These are phyloP conservation scores for Thamnophis sirtalis DNA, from an alignment of 2,113 vertebrate genomes.

Conservation along the genomic window DNA sequence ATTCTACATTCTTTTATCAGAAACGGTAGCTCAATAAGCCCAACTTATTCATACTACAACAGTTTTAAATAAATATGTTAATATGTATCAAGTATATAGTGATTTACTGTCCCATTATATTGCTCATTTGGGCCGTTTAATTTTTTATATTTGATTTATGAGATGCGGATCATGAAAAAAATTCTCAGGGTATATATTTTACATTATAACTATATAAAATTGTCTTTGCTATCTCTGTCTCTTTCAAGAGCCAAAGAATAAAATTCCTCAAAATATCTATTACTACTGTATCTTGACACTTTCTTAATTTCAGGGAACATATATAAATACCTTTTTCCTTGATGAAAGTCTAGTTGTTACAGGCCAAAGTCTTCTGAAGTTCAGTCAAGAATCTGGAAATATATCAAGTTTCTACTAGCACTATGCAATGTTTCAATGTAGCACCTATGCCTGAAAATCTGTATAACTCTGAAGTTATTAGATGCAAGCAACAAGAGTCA, in stretches of 20 bases:
- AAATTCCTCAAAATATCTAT: not conserved
- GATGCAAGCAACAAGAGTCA: not conserved
- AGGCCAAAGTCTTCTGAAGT: not conserved
- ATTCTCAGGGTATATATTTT: not conserved
- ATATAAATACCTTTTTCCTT: not conserved
- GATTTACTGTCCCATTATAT: not conserved
- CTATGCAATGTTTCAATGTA: not conserved
- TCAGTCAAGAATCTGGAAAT: not conserved
- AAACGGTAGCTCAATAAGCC: not conserved
- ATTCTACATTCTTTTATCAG: not conserved
- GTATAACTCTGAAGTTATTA: not conserved
- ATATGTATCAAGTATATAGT: not conserved
- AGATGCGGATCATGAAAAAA: not conserved
- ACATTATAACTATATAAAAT: not conserved
- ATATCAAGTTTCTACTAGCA: not conserved
- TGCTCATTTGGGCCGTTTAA: not conserved
- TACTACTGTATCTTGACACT: not conserved
- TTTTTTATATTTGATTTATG: not conserved
- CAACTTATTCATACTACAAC: not conserved
- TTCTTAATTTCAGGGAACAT: not conserved
- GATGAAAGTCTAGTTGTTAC: not conserved
- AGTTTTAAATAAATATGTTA: not conserved
- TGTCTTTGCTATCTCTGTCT: not conserved
- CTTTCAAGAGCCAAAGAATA: not conserved
- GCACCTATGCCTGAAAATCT: not conserved